Evolutionary conservation across 2,888 invertebrate species (phyloP).

Genomic region (Spodoptera picta): DNA sequence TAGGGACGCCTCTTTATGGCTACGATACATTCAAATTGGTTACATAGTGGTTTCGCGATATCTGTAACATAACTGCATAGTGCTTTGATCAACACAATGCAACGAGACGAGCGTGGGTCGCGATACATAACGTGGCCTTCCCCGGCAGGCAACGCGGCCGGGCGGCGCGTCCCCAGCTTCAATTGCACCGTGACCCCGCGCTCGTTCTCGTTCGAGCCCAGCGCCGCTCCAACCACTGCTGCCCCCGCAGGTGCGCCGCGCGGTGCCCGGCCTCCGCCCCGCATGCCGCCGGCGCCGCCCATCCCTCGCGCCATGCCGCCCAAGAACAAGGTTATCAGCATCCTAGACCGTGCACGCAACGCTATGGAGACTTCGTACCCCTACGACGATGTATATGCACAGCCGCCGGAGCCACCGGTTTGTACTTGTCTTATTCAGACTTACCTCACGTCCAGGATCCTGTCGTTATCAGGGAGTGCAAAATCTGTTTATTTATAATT

Average conservation of each 20-base stretch:
- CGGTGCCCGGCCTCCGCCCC: constrained; percentile 59
- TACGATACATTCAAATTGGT: no score
- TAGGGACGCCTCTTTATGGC: no score
- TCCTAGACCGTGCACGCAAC: constrained; percentile 93
- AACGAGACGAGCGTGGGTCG: constrained; percentile 31
- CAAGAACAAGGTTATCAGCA: constrained; percentile 95
- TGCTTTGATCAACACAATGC: not conserved
- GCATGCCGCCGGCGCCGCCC: constrained; percentile 80
- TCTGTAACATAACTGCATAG: no score
- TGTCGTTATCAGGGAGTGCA: no score
- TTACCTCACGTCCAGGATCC: no score
- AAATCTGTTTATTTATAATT: no score
- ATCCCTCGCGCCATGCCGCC: constrained; percentile 84
- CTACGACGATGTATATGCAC: constrained; percentile 84
- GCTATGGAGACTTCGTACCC: constrained; percentile 94
- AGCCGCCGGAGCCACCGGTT: constrained; percentile 74
- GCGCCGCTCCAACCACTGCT: constrained; percentile 23
- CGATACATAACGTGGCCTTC: constrained; percentile 19
- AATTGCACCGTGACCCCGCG: constrained; percentile 56
- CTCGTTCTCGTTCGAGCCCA: constrained; percentile 42
- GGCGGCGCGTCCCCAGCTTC: constrained; percentile 47
- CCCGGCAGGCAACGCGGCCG: constrained; percentile 20
- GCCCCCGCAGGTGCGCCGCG: constrained; percentile 64
- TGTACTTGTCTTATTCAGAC: constrained; percentile 36
- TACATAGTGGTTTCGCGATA: no score